phyloP scores from a whole-genome alignment of 2,888 invertebrate species.

The Caenorhabditis auriculariae region DNA sequence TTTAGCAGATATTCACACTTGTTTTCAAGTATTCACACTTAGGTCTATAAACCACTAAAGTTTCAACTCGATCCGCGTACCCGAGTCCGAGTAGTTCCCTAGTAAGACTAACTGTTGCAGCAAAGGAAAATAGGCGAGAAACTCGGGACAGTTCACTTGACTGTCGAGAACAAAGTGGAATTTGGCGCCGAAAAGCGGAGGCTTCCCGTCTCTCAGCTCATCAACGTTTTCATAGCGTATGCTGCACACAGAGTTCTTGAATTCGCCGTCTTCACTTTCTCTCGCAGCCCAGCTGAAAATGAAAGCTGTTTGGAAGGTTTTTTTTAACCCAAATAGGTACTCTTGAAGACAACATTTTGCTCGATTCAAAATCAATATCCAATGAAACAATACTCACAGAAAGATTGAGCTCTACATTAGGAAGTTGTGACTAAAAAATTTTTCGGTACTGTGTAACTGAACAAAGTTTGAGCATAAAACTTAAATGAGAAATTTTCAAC shows the following conservation, averaged over 20 bases:
- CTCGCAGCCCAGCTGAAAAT: slow-evolving; percentile 51
- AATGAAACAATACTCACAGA: no score
- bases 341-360: no score
- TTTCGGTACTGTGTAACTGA: no score
- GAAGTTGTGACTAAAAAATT: no score
- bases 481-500: no score
- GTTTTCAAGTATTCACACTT: no score
- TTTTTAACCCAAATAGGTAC: neutral
- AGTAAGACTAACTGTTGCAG: slow-evolving; percentile 47
- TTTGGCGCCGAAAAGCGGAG: slow-evolving; percentile 88
- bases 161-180: slow-evolving; percentile 94
- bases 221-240: slow-evolving; percentile 65
- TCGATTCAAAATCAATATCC: no score
- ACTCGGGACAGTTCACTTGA: slow-evolving; percentile 95
- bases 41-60: no score
- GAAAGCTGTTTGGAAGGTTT: neutral
- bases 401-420: no score
- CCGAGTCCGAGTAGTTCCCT: no score
- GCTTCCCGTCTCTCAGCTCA: slow-evolving; percentile 44
- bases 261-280: slow-evolving; percentile 37
- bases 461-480: no score
- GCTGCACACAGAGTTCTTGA: slow-evolving; percentile 67
- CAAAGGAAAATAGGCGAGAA: slow-evolving; percentile 85
- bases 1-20: neutral
- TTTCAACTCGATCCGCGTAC: no score